phyloP scores from a whole-genome alignment of 2,797 vertebrate species.

The Zalophus californianus region DNA sequence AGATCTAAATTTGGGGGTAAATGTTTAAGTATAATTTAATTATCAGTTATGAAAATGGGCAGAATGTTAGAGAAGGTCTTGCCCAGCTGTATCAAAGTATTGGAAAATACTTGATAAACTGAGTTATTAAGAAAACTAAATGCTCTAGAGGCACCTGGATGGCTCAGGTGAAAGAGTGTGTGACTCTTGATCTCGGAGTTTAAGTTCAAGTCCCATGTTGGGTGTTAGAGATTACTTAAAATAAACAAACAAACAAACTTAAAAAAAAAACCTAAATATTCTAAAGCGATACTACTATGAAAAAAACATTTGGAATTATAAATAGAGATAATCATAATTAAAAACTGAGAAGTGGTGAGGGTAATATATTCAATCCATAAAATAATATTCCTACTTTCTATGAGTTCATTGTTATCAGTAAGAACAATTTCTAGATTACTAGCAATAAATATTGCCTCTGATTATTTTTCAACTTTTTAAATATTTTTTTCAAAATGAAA shows the following conservation, averaged over 20 bases:
- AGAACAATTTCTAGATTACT: neutral
- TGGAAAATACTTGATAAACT: neutral
- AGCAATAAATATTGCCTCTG: neutral
- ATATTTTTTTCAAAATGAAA: neutral
- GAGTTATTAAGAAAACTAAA: neutral
- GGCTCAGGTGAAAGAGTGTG: neutral
- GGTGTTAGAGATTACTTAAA: neutral
- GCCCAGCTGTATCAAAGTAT: neutral
- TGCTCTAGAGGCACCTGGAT: neutral
- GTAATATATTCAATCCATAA: neutral
- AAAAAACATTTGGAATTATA: neutral
- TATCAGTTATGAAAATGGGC: neutral
- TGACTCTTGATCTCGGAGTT: neutral
- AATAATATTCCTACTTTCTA: neutral
- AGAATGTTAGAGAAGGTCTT: neutral
- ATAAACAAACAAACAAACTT: neutral
- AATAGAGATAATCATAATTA: neutral
- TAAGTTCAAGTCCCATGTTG: neutral
- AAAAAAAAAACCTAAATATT: neutral
- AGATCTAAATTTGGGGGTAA: neutral
- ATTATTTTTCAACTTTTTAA: neutral
- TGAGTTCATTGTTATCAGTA: neutral
- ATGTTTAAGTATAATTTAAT: neutral
- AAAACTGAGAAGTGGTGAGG: neutral
- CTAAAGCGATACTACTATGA: neutral